Percentiles rank a stretch among this genome's conserved stretches.
These are phyloP conservation scores for Caenorhabditis brenneri DNA, from an alignment of 1,140 invertebrate species.

Conservation along the genomic window DNA sequence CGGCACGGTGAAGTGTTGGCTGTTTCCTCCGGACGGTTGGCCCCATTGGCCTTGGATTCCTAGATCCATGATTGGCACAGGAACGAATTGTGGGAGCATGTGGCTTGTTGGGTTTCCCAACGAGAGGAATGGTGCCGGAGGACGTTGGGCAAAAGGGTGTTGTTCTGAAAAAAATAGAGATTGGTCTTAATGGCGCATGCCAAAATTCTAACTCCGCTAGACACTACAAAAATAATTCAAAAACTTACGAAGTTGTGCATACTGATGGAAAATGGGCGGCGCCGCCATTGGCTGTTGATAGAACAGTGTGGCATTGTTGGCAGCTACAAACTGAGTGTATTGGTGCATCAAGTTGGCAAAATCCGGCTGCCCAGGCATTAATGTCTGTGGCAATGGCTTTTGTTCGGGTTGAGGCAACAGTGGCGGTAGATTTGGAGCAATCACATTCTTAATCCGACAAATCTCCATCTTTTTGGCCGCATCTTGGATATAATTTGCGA, in stretches of 20 bases:
- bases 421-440: conserved; percentile 2
- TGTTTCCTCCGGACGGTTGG: too few species aligned
- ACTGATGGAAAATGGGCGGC: neutral
- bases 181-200: too few species aligned
- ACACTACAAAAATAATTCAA: too few species aligned
- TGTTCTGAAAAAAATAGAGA: too few species aligned
- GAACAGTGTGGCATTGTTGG: neutral
- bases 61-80: too few species aligned
- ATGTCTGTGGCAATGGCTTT: neutral
- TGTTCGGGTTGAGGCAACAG: neutral
- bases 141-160: too few species aligned
- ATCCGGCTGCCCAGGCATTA: neutral
- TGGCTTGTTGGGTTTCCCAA: too few species aligned
- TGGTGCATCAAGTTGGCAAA: neutral
- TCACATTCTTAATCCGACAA: conserved; percentile 25
- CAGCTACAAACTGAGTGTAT: neutral
- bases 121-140: too few species aligned
- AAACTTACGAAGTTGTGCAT: conserved; percentile 21
- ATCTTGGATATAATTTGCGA: conserved; percentile 65
- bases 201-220: too few species aligned
- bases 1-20: too few species aligned
- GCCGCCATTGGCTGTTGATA: neutral
- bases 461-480: conserved; percentile 53
- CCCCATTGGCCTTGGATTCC: too few species aligned
- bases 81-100: too few species aligned